These are phyloP conservation scores for Characodon lateralis DNA, from an alignment of 2,797 vertebrate genomes.

Conservation along the genomic window DNA sequence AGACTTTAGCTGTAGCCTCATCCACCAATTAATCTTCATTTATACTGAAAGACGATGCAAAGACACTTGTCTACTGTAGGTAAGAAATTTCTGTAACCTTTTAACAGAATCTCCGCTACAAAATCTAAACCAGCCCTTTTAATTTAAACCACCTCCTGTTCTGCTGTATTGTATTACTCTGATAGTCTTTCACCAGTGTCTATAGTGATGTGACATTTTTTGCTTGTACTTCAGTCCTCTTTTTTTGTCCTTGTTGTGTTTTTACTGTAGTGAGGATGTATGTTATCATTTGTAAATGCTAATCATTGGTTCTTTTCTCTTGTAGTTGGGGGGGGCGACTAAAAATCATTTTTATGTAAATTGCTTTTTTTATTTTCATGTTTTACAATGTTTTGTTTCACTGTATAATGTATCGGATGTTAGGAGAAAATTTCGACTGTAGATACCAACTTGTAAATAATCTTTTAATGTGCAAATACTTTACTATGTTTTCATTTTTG, in stretches of 20 bases:
- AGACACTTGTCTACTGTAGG: not conserved
- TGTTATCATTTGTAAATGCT: slow-evolving; percentile 10
- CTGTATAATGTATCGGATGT: slow-evolving; percentile 5
- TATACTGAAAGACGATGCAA: not conserved
- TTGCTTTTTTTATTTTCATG: slow-evolving; percentile 4
- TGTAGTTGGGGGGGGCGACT: slow-evolving; percentile 25
- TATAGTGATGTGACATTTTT: slow-evolving; percentile 32
- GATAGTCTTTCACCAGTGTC: slow-evolving; percentile 29
- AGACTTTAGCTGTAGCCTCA: not conserved
- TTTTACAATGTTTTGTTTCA: not conserved
- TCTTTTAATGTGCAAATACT: slow-evolving; percentile 69
- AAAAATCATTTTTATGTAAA: slow-evolving; percentile 2
- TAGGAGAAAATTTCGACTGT: slow-evolving; percentile 51
- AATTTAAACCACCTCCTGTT: slow-evolving; percentile 36
- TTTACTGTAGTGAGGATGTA: slow-evolving; percentile 38
- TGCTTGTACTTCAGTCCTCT: slow-evolving; percentile 22
- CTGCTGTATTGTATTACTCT: slow-evolving; percentile 43
- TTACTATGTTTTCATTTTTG: slow-evolving; percentile 58
- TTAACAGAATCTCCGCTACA: not conserved
- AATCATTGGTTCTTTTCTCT: slow-evolving; percentile 7
- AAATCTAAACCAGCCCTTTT: not conserved
- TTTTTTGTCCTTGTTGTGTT: slow-evolving; percentile 27
- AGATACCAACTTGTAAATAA: slow-evolving; percentile 75
- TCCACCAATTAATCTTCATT: not conserved
- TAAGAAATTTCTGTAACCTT: not conserved